Conservation (phyloP, 1,140 invertebrate genomes). For the Chrysopa pallens region DNA sequence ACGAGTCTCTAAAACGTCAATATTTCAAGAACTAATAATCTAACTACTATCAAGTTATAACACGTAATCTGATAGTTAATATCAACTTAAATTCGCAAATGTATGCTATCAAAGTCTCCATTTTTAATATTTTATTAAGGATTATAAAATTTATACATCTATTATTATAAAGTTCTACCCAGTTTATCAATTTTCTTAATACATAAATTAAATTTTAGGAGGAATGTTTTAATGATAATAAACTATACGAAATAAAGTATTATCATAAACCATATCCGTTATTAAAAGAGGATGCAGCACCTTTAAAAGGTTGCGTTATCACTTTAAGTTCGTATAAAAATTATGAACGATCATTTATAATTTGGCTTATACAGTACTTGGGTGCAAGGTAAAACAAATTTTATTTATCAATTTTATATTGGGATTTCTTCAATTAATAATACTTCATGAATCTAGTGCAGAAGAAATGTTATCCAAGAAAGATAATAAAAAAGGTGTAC, state of each 20-base stretch:
- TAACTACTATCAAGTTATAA: no score
- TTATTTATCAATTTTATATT: neutral
- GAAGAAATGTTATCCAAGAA: no score
- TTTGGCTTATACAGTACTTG: conserved; percentile 42
- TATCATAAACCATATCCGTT: conserved; percentile 41
- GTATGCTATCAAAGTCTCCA: no score
- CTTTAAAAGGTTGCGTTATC: conserved; percentile 50
- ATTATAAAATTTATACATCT: no score
- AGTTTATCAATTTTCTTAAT: no score
- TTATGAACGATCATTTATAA: conserved; percentile 50
- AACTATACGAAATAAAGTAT: conserved; percentile 34
- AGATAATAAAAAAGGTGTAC: conserved; percentile 19
- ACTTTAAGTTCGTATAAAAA: conserved; percentile 56
- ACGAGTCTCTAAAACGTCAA: no score
- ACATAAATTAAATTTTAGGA: conserved; percentile 23
- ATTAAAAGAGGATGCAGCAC: conserved; percentile 21
- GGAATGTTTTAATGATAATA: conserved; percentile 38
- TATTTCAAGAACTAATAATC: no score
- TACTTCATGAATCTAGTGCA: no score
- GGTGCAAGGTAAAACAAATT: conserved; percentile 40
- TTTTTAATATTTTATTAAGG: no score
- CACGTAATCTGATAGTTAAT: no score
- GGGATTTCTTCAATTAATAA: neutral
- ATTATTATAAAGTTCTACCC: no score
- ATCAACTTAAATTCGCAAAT: no score